Base-by-base conservation (phyloP, 2,888 invertebrate genomes). In the Lycocerus yunnanus region DNA sequence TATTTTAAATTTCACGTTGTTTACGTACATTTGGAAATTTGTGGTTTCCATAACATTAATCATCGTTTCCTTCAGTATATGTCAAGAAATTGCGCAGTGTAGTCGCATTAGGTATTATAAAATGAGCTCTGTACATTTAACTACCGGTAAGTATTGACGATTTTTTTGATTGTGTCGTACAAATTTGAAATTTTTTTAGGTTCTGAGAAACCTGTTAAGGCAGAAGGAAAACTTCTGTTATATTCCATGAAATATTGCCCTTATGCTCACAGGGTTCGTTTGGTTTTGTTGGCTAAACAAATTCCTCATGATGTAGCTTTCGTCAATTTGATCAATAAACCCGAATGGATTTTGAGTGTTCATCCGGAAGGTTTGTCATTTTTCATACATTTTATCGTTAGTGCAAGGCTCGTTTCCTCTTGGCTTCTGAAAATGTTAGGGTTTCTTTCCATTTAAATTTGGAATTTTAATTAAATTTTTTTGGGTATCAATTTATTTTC, bases 241-340 rank as follows among this genome's bases (percentile, higher is more conserved):
- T 96, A 94, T 84, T 93, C 93, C 6, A 96, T 95, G 95, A 90
- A 94, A 81, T 95, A 94, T 86, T 96, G 96, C 82, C 96, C 96
- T 0, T 96, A 89, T 81, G 94, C 95, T 0, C 93, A 95, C 80
- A 89, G 95, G 78, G 90, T 90, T 69, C 91, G 94, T 78, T 88
- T 96, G 20, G 92, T 93, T 3, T 86, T 96, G 69, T 92, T 92
- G 79, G 93, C 94, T 9, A 96, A 96, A 86, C 91, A 92, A 76
- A 88, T 96, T 79, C 91, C 91, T 15, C 91, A 95, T 82, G 95
- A 96, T 82, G 88, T 90, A 21, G 92, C 95, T 58, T 93, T 92
- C 83, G 89, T 95, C 10, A 93, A 94, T 87, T 87, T 95, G 78
- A 90, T 90, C n/a, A 88, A 92, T 24, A 96, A 95, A 83, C 96